Evolutionary conservation across 1,140 invertebrate genomes (phyloP), one percentile per base, ranked within the genome.

Genomic region (Brachionus angularis): DNA sequence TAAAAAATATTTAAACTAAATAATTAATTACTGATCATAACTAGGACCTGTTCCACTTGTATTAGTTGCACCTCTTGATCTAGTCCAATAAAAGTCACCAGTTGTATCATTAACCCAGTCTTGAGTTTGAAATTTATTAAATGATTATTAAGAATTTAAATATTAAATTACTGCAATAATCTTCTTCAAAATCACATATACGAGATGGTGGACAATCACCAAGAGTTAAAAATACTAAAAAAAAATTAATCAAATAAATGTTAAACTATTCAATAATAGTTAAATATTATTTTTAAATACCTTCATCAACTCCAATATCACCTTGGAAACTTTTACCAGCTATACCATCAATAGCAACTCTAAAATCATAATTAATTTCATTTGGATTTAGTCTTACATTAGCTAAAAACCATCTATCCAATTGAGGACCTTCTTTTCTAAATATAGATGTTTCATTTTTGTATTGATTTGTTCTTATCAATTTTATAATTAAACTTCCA

Each of bases 171-270:
- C 77, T 77, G 75, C 79, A 76, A 4, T 33, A 71, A 49, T 73
- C 74, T 18, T 74, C 50, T 64, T 80, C 79, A 75, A 80, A 80
- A 70, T 75, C 74, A 72, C 78, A 80, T 14, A 49, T 16, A 10
- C 14, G 33, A 2, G 47, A 39, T 18, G 46, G 67, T 44, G 47
- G 47, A 44, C 67, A 70, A 8, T 46, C 23, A 10, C 39, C 58
- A 47, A 31, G 29, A 0, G 12, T n/a, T 46, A 64, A 31, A 8
- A 33, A 64, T 23, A 64, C 27, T 64, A 46, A 39, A 39, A 23
- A 36, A 36, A 25, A 16, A 25, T 29, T 5, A 18, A 14, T 18
- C 4, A 3, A 46, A 31, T n/a, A 29, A 10, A 1, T 16, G 8
- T 3, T 12, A 12, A 12, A 1, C 1, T 2, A 12, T 12, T 12